Base-by-base conservation (phyloP, 2,113 vertebrate species). In the Cavia porcellus region DNA sequence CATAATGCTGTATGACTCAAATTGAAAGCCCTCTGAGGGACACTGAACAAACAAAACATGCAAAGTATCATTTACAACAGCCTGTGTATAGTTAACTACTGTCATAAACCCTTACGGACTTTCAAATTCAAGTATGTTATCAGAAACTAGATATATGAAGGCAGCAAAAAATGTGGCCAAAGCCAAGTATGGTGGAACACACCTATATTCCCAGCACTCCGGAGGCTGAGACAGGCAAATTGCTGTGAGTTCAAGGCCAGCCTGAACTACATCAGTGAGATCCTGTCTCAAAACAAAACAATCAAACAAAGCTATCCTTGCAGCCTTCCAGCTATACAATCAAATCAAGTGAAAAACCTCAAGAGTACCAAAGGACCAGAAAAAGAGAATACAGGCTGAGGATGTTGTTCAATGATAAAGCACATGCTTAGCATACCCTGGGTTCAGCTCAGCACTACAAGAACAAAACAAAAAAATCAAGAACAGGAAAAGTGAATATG, bases 361-460 rank as follows among this genome's bases (percentile, higher is more conserved):
- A 85, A 59, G 28, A 92, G 89, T 90, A 89, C 47, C 42, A 82
- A 96, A 94, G 20, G 28, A 64, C 7, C 7, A 70, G 84, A 92
- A 81, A 55, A 75, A 84, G 20, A 79, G 20, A 35, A 83, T 2
- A 20, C 0, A 14, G 15, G 77, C 32, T 24, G 12, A 8, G 17
- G 64, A 32, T 74, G 8, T 5, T 66, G 70, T 45, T 84, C 68
- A 68, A 28, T 19, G 38, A 14, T 22, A 50, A 24, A 84, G 12
- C 15, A n/a, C 35, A 35, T 1, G 45, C 64, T 59, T 8, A 74
- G 12, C 35, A 81, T 8, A 10, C 3, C 47, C 61, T 25, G 25
- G 32, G 35, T 24, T 90, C 47, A 68, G 64, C 25, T 20, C 15
- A 68, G 35, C 19, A 35, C 35, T 3, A 11, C 17, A 50, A 24